Evolutionary conservation across 1,140 invertebrate species (phyloP).

Genomic region (Pristionchus pacificus): DNA sequence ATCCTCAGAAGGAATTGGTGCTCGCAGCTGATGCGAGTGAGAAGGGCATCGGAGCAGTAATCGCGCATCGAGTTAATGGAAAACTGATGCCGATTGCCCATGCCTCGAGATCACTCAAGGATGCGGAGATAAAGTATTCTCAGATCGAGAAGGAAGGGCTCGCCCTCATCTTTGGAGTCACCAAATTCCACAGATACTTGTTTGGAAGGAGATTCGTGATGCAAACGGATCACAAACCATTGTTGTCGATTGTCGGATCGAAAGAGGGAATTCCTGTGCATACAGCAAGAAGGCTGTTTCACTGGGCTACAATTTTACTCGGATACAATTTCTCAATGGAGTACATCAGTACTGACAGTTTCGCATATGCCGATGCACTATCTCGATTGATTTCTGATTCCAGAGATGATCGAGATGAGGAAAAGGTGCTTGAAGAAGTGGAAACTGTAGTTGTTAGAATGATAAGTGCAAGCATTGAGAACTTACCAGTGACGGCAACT

Average conservation of each 20-base stretch:
- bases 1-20: constrained; percentile 34
- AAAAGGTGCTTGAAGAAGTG: constrained; percentile 20
- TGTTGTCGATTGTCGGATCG: constrained; percentile 59
- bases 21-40: constrained; percentile 45
- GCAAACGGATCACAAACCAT: constrained; percentile 61
- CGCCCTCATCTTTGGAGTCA: constrained; percentile 62
- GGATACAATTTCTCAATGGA: constrained; percentile 45
- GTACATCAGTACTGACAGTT: constrained; percentile 28
- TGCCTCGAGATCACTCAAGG: constrained; percentile 59
- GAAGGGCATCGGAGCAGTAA: constrained; percentile 42
- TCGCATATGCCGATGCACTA: constrained; percentile 46
- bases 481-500: constrained; percentile 8
- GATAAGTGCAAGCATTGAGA: background rate
- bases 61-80: constrained; percentile 41
- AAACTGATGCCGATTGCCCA: constrained; percentile 36
- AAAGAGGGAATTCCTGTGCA: constrained; percentile 54
- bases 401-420: constrained; percentile 34
- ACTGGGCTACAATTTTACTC: constrained; percentile 35
- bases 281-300: constrained; percentile 39
- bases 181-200: constrained; percentile 63
- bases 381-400: constrained; percentile 29
- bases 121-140: constrained; percentile 60
- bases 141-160: constrained; percentile 64
- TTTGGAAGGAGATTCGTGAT: constrained; percentile 60
- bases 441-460: constrained; percentile 24